A percentile compares a stretch with the other conserved stretches of the same genome.
Evolutionary conservation across 2,888 invertebrate species (phyloP).

Genomic region (Notodonta ziczac): DNA sequence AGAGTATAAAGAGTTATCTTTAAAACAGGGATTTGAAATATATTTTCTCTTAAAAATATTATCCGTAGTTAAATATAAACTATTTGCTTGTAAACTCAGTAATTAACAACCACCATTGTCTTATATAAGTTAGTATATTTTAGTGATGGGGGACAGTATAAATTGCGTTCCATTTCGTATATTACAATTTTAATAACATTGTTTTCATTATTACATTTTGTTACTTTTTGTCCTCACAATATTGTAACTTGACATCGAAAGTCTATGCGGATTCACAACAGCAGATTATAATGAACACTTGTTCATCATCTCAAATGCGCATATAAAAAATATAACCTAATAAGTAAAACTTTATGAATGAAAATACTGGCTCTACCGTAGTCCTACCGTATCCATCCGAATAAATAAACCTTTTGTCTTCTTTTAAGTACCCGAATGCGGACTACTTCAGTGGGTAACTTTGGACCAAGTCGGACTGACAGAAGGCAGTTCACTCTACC

Average conservation of each 20-base stretch:
- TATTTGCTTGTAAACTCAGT: neutral
- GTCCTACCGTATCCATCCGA: slow-evolving; percentile 32
- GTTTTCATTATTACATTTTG: too few relatives aligned
- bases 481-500: neutral
- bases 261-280: too few relatives aligned
- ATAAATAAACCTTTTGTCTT: slow-evolving; percentile 29
- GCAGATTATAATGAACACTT: slow-evolving; percentile 4
- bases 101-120: slow-evolving; percentile 7
- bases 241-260: too few relatives aligned
- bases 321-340: slow-evolving; percentile 1
- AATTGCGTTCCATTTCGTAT: neutral
- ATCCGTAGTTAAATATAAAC: too few relatives aligned
- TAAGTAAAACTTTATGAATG: slow-evolving; percentile 4
- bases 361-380: slow-evolving; percentile 26
- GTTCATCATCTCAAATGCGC: neutral
- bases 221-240: too few relatives aligned
- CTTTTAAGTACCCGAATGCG: neutral
- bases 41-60: too few relatives aligned
- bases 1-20: too few relatives aligned
- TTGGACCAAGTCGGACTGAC: neutral
- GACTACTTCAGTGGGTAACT: neutral
- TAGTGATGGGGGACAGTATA: neutral
- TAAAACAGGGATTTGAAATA: too few relatives aligned
- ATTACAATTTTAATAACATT: too few relatives aligned
- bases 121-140: neutral